These are phyloP conservation scores for Paraescarpia echinospica DNA, from an alignment of 1,140 invertebrate genomes.

Conservation along the genomic window DNA sequence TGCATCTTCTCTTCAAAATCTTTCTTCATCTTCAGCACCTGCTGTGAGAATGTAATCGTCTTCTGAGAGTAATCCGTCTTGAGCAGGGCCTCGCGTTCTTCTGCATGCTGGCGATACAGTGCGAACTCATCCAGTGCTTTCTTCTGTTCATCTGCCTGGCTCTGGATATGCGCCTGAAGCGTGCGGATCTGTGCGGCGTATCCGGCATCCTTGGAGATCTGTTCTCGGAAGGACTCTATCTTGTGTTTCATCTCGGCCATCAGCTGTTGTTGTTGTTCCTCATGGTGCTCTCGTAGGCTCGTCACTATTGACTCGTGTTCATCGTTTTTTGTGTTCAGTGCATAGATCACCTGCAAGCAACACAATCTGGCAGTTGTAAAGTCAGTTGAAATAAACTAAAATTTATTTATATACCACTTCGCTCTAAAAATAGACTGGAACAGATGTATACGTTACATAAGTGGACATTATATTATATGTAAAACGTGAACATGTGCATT, in stretches of 20 bases:
- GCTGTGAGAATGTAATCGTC: constrained; percentile 47
- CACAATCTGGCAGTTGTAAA: constrained; percentile 19
- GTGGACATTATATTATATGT: no score
- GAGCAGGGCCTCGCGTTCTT: constrained; percentile 42
- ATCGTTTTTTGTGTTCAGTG: constrained; percentile 59
- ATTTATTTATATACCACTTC: background rate
- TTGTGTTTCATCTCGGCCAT: constrained; percentile 51
- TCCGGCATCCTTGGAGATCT: constrained; percentile 39
- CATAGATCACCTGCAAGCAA: constrained; percentile 57
- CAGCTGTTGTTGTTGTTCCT: constrained; percentile 52
- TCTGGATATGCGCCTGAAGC: constrained; percentile 13
- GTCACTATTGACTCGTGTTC: constrained; percentile 54
- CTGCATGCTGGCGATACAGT: constrained; percentile 41
- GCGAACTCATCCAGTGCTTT: constrained; percentile 42
- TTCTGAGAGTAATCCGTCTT: constrained; percentile 48
- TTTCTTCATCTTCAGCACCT: constrained; percentile 48
- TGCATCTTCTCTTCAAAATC: constrained; percentile 50
- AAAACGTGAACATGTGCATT: no score
- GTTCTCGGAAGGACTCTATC: constrained; percentile 43
- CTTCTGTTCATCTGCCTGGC: constrained; percentile 25
- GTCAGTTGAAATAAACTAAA: no score
- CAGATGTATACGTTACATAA: background rate
- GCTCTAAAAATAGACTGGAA: background rate
- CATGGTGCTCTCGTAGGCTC: constrained; percentile 53
- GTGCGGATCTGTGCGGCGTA: constrained; percentile 24